phyloP scores from a whole-genome alignment of 2,888 invertebrate species.

The Ennomos quercinarius region DNA sequence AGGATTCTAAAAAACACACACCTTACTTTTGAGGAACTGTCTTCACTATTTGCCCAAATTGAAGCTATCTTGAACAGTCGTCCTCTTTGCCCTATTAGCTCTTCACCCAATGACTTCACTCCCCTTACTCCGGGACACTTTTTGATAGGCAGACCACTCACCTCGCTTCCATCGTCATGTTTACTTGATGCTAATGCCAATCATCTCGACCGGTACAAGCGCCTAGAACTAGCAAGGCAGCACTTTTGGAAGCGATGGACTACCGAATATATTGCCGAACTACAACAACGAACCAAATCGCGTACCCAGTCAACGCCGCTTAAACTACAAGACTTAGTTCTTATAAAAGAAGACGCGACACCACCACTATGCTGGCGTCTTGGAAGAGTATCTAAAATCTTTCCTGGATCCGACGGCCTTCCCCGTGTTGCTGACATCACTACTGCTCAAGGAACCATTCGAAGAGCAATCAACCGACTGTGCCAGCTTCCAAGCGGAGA shows the following conservation, averaged over 20 bases:
- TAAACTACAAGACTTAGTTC: conserved; percentile 8
- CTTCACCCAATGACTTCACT: too few species aligned
- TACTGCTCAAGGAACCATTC: too few species aligned
- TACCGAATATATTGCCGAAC: conserved; percentile 15
- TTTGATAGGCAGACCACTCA: conserved; percentile 3
- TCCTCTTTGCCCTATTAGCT: neutral
- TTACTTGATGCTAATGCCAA: neutral
- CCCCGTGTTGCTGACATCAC: too few species aligned
- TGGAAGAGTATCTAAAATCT: conserved; percentile 2
- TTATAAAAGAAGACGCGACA: conserved; percentile 1
- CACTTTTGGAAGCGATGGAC: conserved; percentile 28
- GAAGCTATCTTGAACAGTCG: too few species aligned
- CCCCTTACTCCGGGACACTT: neutral
- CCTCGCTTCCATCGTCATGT: conserved; percentile 1
- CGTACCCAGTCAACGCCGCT: neutral
- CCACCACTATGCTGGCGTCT: conserved; percentile 15
- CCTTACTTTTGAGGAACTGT: neutral
- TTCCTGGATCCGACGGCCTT: conserved; percentile 6
- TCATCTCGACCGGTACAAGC: conserved; percentile 7
- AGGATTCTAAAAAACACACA: neutral
- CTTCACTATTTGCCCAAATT: too few species aligned
- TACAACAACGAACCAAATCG: conserved; percentile 15
- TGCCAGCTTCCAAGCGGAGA: neutral
- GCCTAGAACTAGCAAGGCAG: conserved; percentile 25
- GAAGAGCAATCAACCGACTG: too few species aligned